A percentile compares a stretch with the other conserved stretches of the same genome.
phyloP scores from a whole-genome alignment of 2,113 vertebrate species.

The Mormyrus lacerda region DNA sequence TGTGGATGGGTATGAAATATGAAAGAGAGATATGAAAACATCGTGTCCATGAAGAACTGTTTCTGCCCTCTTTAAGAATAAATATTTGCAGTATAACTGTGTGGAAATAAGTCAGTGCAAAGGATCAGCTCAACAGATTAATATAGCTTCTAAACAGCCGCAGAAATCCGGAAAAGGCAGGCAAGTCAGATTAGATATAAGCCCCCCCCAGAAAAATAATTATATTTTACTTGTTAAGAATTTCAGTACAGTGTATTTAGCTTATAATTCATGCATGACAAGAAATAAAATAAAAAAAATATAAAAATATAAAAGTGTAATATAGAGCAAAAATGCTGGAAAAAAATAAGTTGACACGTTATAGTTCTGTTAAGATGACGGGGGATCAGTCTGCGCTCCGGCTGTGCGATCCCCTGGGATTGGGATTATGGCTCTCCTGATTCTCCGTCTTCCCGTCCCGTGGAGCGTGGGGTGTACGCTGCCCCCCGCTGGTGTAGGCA shows the following conservation, averaged over 20 bases:
- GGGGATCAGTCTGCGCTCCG: neutral
- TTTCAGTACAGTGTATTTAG: conserved; percentile 60
- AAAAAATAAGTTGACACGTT: conserved; percentile 51
- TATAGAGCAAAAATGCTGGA: conserved; percentile 47
- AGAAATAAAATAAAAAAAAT: conserved; percentile 38
- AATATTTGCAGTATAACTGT: neutral
- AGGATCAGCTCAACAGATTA: neutral
- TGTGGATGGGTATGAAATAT: neutral
- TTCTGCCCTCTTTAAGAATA: neutral
- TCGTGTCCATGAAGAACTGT: neutral
- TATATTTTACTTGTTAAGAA: conserved; percentile 53
- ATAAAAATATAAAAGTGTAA: conserved; percentile 35
- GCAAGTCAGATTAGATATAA: conserved; percentile 3
- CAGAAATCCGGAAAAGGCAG: neutral
- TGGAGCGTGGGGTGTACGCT: neutral
- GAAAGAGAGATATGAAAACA: neutral
- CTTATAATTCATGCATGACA: conserved; percentile 60
- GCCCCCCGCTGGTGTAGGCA: neutral
- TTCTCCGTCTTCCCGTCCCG: conserved; percentile 16
- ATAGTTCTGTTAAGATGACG: conserved; percentile 47
- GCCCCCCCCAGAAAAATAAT: conserved; percentile 57
- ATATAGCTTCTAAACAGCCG: neutral
- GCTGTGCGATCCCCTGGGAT: conserved; percentile 38
- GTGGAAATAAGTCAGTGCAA: neutral
- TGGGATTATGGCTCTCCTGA: conserved; percentile 50